Evolutionary conservation across 2,888 invertebrate genomes (phyloP).

Genomic region (Eupelmus urozonus): DNA sequence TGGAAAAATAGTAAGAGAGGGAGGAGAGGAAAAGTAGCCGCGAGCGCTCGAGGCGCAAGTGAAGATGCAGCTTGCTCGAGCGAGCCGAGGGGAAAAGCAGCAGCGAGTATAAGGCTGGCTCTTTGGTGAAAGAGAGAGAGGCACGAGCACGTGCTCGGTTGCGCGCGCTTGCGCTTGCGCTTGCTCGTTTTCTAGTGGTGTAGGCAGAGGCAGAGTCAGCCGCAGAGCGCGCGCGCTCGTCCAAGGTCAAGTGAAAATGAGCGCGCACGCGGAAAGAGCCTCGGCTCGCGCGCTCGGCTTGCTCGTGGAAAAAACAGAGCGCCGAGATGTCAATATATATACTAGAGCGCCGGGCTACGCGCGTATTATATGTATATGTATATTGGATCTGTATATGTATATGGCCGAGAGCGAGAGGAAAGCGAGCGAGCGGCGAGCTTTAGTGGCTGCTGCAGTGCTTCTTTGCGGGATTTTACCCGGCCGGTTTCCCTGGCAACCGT

Average conservation of each 20-base stretch:
- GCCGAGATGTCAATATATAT: conserved; percentile 60
- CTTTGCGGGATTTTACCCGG: conserved; percentile 77
- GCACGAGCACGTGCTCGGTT: conserved; percentile 33
- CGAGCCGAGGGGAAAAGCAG: conserved; percentile 33
- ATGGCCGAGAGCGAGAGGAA: not conserved
- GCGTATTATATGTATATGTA: too few relatives aligned
- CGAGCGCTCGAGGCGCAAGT: conserved; percentile 25
- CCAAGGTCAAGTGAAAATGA: conserved; percentile 58
- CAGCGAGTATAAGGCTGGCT: too few relatives aligned
- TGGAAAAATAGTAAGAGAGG: not conserved
- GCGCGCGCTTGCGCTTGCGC: conserved; percentile 21
- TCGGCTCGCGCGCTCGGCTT: not conserved
- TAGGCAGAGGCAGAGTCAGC: conserved; percentile 47
- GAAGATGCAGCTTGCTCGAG: conserved; percentile 38
- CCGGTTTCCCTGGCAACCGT: conserved; percentile 72
- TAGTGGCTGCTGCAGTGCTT: conserved; percentile 70
- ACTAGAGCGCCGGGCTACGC: conserved; percentile 28
- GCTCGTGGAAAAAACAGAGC: conserved; percentile 1
- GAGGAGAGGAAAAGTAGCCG: conserved; percentile 26
- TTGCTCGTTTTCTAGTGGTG: conserved; percentile 26
- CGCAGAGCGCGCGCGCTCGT: conserved; percentile 37
- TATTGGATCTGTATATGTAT: too few relatives aligned
- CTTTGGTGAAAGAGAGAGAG: too few relatives aligned
- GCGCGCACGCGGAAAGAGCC: conserved; percentile 21
- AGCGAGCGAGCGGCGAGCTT: conserved; percentile 53